Percentiles rank a stretch among this genome's conserved stretches.
Conservation (phyloP, 2,888 invertebrate genomes). For the Nemoura dubitans region DNA sequence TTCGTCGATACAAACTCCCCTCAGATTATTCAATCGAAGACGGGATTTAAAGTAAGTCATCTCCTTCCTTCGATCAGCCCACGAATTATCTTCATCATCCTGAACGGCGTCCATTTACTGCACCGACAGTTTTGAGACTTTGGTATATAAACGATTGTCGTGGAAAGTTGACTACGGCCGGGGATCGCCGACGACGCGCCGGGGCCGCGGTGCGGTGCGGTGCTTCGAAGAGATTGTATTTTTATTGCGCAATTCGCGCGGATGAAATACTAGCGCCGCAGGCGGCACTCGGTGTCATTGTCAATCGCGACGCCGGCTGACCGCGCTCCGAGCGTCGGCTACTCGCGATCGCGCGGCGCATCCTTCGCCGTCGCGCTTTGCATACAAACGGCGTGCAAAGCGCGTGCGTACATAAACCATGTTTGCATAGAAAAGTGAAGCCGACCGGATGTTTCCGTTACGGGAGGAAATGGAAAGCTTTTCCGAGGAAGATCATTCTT, state of each 20-base stretch:
- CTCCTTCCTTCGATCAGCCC: constrained; percentile 20
- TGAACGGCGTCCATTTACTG: constrained; percentile 8
- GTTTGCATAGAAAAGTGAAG: constrained; percentile 36
- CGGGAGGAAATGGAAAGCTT: constrained; percentile 39
- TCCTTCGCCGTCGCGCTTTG: constrained; percentile 30
- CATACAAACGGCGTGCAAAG: constrained; percentile 29
- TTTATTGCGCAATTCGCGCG: constrained; percentile 8
- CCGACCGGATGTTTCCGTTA: constrained; percentile 38
- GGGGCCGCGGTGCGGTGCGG: not conserved
- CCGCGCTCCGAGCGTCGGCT: not conserved
- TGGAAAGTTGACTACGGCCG: not conserved
- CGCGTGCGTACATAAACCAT: constrained; percentile 25
- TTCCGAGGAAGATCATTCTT: constrained; percentile 38
- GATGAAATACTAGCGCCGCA: not conserved
- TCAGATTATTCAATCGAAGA: constrained; percentile 36
- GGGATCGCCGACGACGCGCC: not conserved
- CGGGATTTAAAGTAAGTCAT: constrained; percentile 29
- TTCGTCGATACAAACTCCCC: constrained; percentile 37
- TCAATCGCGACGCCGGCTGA: constrained; percentile 20
- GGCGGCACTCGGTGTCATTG: constrained; percentile 24
- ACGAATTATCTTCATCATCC: constrained; percentile 25
- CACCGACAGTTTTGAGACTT: constrained; percentile 1
- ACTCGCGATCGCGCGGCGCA: not conserved
- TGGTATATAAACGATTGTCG: not conserved
- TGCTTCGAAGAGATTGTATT: not conserved